Conservation (phyloP, 1,140 invertebrate species). For the Hylaeus anthracinus region DNA sequence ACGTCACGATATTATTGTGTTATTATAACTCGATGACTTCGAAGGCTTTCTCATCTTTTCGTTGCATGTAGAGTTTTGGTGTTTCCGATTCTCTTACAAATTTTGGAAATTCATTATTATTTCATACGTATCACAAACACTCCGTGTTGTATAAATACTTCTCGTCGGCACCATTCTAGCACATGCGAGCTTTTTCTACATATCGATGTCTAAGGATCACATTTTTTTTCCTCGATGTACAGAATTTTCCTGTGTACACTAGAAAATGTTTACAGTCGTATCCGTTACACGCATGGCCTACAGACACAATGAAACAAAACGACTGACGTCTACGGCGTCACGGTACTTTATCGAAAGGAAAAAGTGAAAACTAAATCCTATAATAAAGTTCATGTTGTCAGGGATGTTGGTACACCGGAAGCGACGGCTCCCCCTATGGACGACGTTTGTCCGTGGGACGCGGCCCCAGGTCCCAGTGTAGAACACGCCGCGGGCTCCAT, state of each 20-base stretch:
- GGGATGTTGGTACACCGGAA: slow-evolving; percentile 77
- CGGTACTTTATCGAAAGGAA: slow-evolving; percentile 32
- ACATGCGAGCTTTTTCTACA: too few species aligned
- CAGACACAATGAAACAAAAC: slow-evolving; percentile 9
- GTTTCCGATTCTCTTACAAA: neutral
- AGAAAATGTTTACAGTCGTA: neutral
- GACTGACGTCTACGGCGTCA: neutral
- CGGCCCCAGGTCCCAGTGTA: slow-evolving; percentile 67
- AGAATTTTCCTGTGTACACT: neutral
- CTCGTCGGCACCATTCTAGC: neutral
- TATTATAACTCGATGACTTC: too few species aligned
- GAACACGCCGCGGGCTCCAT: slow-evolving; percentile 44
- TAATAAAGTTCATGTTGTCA: slow-evolving; percentile 79
- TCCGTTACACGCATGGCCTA: slow-evolving; percentile 6
- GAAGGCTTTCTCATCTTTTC: too few species aligned
- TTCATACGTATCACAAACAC: neutral
- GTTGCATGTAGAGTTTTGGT: too few species aligned
- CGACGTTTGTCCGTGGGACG: slow-evolving; percentile 87
- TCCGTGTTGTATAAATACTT: neutral
- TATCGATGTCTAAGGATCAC: neutral
- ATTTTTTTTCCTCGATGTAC: neutral
- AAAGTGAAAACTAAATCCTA: slow-evolving; percentile 74
- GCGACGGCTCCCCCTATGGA: slow-evolving; percentile 81
- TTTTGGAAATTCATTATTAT: neutral
- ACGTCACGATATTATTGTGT: neutral